Conservation (phyloP, 2,888 invertebrate genomes). For the Temnothorax ravouxi region DNA sequence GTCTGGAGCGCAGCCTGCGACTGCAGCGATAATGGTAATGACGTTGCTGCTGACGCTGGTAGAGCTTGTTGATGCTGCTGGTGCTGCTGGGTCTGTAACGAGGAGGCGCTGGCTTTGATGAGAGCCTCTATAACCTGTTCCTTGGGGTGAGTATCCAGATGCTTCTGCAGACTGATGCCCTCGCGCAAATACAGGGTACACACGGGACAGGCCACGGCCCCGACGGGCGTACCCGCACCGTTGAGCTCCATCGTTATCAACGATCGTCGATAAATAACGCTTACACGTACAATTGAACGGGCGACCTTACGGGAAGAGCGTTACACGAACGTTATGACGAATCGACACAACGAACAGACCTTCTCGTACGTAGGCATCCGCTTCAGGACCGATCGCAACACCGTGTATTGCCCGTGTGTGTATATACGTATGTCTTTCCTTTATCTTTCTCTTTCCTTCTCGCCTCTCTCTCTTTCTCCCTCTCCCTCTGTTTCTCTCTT, state of each 20-base stretch:
- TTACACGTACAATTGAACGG: not conserved
- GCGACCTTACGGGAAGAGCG: not conserved
- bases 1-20: slow-evolving; percentile 66
- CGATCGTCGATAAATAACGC: not conserved
- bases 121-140: slow-evolving; percentile 95
- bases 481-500: too few species aligned
- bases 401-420: slow-evolving; percentile 7
- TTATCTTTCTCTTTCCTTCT: too few species aligned
- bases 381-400: not conserved
- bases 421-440: not conserved
- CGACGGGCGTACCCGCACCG: slow-evolving; percentile 69
- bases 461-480: too few species aligned
- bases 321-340: not conserved
- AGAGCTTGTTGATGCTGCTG: slow-evolving; percentile 67
- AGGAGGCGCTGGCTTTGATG: slow-evolving; percentile 86
- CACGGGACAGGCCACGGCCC: slow-evolving; percentile 91
- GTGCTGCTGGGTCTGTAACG: slow-evolving; percentile 67
- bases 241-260: slow-evolving; percentile 73
- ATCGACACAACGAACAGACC: not conserved
- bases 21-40: slow-evolving; percentile 34
- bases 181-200: slow-evolving; percentile 94
- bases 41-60: slow-evolving; percentile 77
- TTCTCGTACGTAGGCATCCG: not conserved
- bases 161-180: slow-evolving; percentile 93
- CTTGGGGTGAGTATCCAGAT: slow-evolving; percentile 95